These are phyloP conservation scores for Pygathrix nemaeus DNA, from an alignment of 2,113 vertebrate species.

Conservation along the genomic window DNA sequence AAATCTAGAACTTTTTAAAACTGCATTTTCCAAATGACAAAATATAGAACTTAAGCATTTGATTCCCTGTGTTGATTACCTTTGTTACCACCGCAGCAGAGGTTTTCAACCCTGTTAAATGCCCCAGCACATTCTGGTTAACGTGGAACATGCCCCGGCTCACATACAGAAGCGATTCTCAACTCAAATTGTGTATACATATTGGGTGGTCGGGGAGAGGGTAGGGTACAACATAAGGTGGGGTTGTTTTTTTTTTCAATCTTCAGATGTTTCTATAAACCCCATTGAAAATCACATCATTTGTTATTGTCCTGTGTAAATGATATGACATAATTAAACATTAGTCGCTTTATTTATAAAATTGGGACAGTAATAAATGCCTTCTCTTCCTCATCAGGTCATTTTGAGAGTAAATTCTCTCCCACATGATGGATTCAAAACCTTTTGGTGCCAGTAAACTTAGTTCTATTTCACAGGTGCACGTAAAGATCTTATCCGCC, in stretches of 20 bases:
- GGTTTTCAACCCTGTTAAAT: not conserved
- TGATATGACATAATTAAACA: not conserved
- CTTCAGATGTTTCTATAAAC: not conserved
- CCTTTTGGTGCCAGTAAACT: not conserved
- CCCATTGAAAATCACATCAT: not conserved
- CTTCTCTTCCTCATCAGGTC: not conserved
- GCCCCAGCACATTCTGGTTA: too few relatives aligned
- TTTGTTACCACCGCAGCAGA: not conserved
- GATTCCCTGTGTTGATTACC: not conserved
- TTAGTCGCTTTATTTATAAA: not conserved
- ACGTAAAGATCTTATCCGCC: not conserved
- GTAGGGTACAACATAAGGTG: not conserved
- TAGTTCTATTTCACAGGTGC: not conserved
- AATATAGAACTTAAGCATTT: not conserved
- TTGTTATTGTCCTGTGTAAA: not conserved
- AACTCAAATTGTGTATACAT: not conserved
- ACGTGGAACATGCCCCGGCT: not conserved
- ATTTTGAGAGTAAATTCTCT: not conserved
- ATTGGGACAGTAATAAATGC: not conserved
- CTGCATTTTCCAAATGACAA: not conserved
- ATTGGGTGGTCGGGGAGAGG: rapidly evolving
- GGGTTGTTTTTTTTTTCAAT: not conserved
- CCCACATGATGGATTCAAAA: not conserved
- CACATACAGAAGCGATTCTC: not conserved
- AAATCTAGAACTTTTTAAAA: not conserved